Evolutionary conservation across 1,140 invertebrate genomes (phyloP).

Genomic region (Battus philenor): DNA sequence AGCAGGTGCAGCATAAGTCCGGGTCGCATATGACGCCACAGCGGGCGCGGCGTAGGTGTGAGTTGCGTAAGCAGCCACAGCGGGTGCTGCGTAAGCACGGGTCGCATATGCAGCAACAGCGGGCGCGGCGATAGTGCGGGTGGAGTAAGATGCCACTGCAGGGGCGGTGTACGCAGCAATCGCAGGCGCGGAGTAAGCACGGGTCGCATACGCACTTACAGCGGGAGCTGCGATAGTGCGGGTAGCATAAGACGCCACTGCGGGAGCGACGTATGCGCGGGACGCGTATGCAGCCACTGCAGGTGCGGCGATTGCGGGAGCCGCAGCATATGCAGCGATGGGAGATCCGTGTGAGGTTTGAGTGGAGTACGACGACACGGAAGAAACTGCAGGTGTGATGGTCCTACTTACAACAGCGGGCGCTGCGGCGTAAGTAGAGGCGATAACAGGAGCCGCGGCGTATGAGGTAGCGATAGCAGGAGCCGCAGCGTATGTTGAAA

Average conservation of each 20-base stretch:
- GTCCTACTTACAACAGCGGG: constrained; percentile 23
- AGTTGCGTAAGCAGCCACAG: constrained; percentile 21
- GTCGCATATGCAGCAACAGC: constrained; percentile 21
- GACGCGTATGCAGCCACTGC: constrained; percentile 18
- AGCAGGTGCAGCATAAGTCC: constrained; percentile 17
- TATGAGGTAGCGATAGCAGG: constrained; percentile 1
- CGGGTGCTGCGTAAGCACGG: constrained; percentile 24
- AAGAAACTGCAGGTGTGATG: constrained; percentile 33
- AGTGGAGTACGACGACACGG: constrained; percentile 38
- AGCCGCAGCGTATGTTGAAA: constrained; percentile 16
- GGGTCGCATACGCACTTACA: constrained; percentile 21
- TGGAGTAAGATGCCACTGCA: constrained; percentile 28
- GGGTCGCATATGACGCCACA: too few relatives aligned
- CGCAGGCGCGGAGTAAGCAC: constrained; percentile 22
- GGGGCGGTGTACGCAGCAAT: constrained; percentile 32
- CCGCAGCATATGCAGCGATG: constrained; percentile 26
- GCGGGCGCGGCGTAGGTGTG: constrained; percentile 21
- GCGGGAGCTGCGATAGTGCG: constrained; percentile 37
- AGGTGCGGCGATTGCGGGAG: constrained; percentile 29
- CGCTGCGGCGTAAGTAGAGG: background rate
- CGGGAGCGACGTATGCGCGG: constrained; percentile 21
- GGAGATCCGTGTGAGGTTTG: constrained; percentile 32
- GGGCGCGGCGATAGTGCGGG: constrained; percentile 21
- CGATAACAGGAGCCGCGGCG: background rate
- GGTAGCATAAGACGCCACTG: constrained; percentile 24